Evolutionary conservation across 92 coral and sea anemone species (phyloP).

Genomic region (Pocillopora meandrina): DNA sequence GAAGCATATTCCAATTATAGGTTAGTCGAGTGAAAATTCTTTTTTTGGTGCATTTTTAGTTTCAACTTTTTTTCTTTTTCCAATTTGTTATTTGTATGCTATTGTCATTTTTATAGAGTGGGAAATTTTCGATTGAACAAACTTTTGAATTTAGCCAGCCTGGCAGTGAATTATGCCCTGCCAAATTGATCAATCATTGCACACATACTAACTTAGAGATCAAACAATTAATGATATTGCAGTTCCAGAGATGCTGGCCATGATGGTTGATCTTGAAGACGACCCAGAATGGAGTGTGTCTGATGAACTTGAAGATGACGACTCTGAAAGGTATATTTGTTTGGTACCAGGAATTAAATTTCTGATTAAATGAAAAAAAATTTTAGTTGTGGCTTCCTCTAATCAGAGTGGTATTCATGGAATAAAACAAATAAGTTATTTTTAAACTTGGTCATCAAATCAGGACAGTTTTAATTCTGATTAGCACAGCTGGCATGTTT

Average conservation of each 20-base stretch:
- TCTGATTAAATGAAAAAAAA: too few relatives aligned
- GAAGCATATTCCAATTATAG: constrained; percentile 84
- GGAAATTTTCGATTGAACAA: too few relatives aligned
- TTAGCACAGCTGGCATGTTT: too few relatives aligned
- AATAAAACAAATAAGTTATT: too few relatives aligned
- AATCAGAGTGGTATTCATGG: not conserved
- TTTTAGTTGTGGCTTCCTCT: not conserved
- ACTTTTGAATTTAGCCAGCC: too few relatives aligned
- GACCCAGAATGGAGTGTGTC: constrained; percentile 95
- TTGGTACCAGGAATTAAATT: not conserved
- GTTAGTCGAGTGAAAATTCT: constrained; percentile 48
- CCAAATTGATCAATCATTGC: too few relatives aligned
- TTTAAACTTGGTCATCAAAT: too few relatives aligned
- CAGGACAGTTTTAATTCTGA: too few relatives aligned
- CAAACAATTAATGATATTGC: not conserved
- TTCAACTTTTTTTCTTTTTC: not conserved
- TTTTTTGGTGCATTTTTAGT: not conserved
- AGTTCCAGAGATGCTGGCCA: constrained; percentile 97
- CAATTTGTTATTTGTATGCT: too few relatives aligned
- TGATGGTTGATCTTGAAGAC: constrained; percentile 99
- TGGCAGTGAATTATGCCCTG: too few relatives aligned
- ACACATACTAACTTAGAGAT: not conserved
- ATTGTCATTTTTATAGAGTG: too few relatives aligned
- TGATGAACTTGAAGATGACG: constrained; percentile 96
- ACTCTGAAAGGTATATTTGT: constrained; percentile 80